Evolutionary conservation across 1,140 invertebrate species (phyloP).

Genomic region (Neodiprion lecontei): DNA sequence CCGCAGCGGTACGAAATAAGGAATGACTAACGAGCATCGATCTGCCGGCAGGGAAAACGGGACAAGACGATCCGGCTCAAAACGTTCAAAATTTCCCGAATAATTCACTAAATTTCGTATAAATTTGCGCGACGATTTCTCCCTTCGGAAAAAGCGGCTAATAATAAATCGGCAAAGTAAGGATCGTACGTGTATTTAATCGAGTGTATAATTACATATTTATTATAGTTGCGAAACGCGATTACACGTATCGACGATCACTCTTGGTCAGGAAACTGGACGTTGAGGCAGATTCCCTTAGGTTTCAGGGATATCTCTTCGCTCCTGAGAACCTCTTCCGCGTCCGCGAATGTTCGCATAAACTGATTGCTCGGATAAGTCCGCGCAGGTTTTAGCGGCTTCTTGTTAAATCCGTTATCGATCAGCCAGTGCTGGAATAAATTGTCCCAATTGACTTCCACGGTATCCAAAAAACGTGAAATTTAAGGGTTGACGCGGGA

Average conservation of each 20-base stretch:
- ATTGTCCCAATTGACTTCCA: not conserved
- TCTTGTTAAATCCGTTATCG: conserved; percentile 21
- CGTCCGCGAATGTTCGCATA: conserved; percentile 22
- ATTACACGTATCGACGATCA: not conserved
- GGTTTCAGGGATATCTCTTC: conserved; percentile 25
- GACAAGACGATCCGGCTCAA: not conserved
- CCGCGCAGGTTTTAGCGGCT: conserved; percentile 15
- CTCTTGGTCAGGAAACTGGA: conserved; percentile 20
- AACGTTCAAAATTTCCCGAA: too few species aligned
- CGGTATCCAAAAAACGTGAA: not conserved
- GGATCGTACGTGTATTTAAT: too few species aligned
- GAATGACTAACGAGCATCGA: not conserved
- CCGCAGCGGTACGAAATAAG: not conserved
- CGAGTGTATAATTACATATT: too few species aligned
- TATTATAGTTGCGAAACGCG: too few species aligned
- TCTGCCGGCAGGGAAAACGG: not conserved
- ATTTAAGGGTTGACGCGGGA: not conserved
- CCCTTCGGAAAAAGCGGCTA: too few species aligned
- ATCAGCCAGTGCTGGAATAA: conserved; percentile 25
- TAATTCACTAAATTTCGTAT: too few species aligned
- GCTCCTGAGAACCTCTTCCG: conserved; percentile 27
- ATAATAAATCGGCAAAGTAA: too few species aligned
- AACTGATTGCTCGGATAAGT: conserved; percentile 26
- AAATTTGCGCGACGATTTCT: too few species aligned
- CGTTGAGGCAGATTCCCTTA: conserved; percentile 26